phyloP scores from a whole-genome alignment of 2,113 vertebrate genomes.

The Cinclus cinclus region DNA sequence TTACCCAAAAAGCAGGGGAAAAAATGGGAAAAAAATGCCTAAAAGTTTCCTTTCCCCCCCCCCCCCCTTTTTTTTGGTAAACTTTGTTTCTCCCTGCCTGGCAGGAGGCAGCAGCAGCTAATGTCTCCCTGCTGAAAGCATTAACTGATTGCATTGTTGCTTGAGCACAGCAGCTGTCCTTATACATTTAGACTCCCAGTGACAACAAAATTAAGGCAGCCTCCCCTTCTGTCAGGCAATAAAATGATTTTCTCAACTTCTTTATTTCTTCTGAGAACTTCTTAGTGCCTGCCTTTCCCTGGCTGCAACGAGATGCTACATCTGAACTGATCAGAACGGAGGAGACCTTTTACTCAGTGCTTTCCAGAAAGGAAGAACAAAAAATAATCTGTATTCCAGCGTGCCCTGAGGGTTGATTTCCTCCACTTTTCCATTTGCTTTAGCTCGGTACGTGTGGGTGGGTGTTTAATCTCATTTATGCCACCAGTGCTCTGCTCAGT shows the following conservation, averaged over 20 bases:
- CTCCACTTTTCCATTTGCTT: neutral
- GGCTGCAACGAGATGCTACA: neutral
- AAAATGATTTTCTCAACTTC: conserved; percentile 68
- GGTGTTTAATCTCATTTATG: neutral
- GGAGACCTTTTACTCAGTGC: neutral
- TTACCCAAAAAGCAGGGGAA: neutral
- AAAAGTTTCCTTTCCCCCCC: conserved; percentile 1
- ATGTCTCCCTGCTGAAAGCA: conserved; percentile 75
- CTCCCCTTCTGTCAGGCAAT: conserved; percentile 66
- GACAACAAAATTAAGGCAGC: conserved; percentile 76
- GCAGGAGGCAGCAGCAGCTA: conserved; percentile 67
- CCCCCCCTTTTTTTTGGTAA: conserved; percentile 7
- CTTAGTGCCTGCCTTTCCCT: conserved; percentile 9
- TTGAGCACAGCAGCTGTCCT: conserved; percentile 77
- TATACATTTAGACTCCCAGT: conserved; percentile 74
- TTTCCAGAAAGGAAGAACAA: neutral
- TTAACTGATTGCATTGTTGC: conserved; percentile 76
- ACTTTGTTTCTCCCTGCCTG: conserved; percentile 68
- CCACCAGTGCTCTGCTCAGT: neutral
- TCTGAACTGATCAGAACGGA: neutral
- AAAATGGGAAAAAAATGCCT: neutral
- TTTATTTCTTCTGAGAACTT: conserved; percentile 65
- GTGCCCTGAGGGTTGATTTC: neutral
- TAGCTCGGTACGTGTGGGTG: neutral
- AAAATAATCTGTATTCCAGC: neutral